Evolutionary conservation across 2,797 vertebrate genomes (phyloP).

Genomic region (Ataeniobius toweri): DNA sequence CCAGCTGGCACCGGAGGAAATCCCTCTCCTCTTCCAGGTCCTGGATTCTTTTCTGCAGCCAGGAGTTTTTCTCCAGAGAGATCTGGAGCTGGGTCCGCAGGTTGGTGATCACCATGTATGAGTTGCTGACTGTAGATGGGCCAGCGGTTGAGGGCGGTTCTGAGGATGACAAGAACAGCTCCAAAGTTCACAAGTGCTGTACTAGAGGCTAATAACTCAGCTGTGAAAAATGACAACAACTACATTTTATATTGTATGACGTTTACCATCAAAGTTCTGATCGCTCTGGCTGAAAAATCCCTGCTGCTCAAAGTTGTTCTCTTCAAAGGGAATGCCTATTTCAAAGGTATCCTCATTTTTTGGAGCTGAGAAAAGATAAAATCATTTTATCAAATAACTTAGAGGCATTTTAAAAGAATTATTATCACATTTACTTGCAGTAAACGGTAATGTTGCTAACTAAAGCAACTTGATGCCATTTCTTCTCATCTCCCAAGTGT

Average conservation of each 20-base stretch:
- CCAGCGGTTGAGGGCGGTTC: constrained; percentile 65
- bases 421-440: neutral
- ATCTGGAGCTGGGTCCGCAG: constrained; percentile 89
- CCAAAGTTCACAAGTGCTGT: neutral
- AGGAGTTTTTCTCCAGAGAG: constrained; percentile 91
- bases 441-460: neutral
- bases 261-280: constrained; percentile 84
- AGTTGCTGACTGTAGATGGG: constrained; percentile 76
- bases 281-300: constrained; percentile 85
- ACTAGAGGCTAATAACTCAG: neutral
- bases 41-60: constrained; percentile 91
- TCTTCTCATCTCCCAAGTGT: neutral
- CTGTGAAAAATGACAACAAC: neutral
- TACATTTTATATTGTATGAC: neutral
- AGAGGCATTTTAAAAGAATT: neutral
- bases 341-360: constrained; percentile 87
- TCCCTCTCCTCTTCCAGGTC: constrained; percentile 92
- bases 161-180: constrained; percentile 26
- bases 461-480: neutral
- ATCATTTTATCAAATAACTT: neutral
- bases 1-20: constrained; percentile 89
- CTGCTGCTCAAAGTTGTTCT: constrained; percentile 84
- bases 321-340: constrained; percentile 86
- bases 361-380: constrained; percentile 72
- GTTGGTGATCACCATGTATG: constrained; percentile 85